These are phyloP conservation scores for Spialia ferax DNA, from an alignment of 2,888 invertebrate species.

Conservation along the genomic window DNA sequence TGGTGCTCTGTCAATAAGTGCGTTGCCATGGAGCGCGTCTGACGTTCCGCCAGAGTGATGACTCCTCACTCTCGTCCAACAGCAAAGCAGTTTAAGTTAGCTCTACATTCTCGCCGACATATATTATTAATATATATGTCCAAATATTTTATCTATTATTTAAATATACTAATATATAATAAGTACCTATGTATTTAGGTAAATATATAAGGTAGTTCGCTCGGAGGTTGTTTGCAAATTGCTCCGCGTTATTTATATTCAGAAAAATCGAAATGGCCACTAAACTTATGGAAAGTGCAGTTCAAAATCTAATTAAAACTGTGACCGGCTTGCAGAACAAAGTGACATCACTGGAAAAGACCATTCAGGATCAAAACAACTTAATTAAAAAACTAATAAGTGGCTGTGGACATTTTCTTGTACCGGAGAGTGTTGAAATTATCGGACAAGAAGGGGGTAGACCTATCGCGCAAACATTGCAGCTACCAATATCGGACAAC, in stretches of 20 bases:
- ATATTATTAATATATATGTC: too few relatives aligned
- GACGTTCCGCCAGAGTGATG: too few relatives aligned
- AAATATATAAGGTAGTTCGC: too few relatives aligned
- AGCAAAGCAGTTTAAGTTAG: too few relatives aligned
- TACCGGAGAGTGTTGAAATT: not conserved
- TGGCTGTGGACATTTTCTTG: not conserved
- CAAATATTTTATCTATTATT: too few relatives aligned
- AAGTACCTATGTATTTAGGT: too few relatives aligned
- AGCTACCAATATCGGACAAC: not conserved
- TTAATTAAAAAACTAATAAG: constrained; percentile 5
- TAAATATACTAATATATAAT: too few relatives aligned
- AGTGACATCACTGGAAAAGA: constrained; percentile 16
- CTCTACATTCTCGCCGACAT: too few relatives aligned
- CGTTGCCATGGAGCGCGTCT: too few relatives aligned
- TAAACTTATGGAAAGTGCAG: constrained; percentile 15
- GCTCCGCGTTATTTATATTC: constrained; percentile 5
- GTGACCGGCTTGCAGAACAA: constrained; percentile 16
- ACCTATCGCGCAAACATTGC: not conserved
- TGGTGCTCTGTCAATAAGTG: too few relatives aligned
- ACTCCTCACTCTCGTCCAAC: too few relatives aligned
- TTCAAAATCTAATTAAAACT: constrained; percentile 12
- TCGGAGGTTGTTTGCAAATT: not conserved
- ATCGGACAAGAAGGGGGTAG: not conserved
- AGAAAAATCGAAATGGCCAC: constrained; percentile 1
- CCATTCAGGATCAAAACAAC: not conserved